Evolutionary conservation across 2,797 vertebrate genomes (phyloP), one percentile per base, ranked within the genome.

Genomic region (Hemibagrus guttatus): DNA sequence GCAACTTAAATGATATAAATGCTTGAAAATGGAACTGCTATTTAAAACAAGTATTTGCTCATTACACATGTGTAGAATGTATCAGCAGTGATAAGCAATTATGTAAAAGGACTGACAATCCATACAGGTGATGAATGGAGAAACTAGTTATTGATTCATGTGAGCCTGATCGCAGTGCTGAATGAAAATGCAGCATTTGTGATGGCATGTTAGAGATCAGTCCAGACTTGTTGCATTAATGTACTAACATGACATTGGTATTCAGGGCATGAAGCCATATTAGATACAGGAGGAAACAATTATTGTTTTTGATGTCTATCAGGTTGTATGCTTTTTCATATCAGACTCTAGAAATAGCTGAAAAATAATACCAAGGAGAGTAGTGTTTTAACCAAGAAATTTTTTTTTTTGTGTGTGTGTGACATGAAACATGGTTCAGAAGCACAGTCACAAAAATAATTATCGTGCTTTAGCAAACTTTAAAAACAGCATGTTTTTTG

Each of bases 101-200:
- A 74, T 26, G 23, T 17, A 16, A 16, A n/a, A 17, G 17, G 46
- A 78, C 14, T 68, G 72, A 46, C 31, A 68, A 66, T 28, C 26
- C 86, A 59, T 78, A 58, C 31, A 42, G 56, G 35, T 31, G 13
- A 75, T 19, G 28, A 83, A 84, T 80, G 14, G 16, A 61, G 4
- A 42, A 63, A 81, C 49, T 28, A 72, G 39, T n/a, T 61, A 86
- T 56, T 61, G 56, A 86, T 81, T 75, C 49, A 86, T 87, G 59
- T 69, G 26, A 21, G 49, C 52, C 42, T 54, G 69, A 85, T 81
- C 86, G 87, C 31, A 21, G 39, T 14, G 5, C 39, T 83, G 72
- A 82, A 79, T 83, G 59, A 78, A 78, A 86, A 85, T 78, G 84
- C 52, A 46, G 13, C n/a, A 17, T 13, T 74, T 49, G 23, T n/a